Evolutionary conservation across 2,888 invertebrate genomes (phyloP).

Genomic region (Nesidiocoris tenuis): DNA sequence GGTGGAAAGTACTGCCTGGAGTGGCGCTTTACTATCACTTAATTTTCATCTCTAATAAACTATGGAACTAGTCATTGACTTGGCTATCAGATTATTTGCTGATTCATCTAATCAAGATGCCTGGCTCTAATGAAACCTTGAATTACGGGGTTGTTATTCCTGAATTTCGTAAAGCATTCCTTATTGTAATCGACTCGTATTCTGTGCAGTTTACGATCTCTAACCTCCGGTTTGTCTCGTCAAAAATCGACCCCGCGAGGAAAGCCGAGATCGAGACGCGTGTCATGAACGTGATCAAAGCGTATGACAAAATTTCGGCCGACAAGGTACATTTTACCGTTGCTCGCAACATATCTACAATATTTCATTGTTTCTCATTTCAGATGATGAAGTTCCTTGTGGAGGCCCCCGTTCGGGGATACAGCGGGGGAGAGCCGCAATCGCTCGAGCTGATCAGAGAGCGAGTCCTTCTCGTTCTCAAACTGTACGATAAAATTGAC

Average conservation of each 20-base stretch:
- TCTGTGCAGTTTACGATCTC: constrained; percentile 26
- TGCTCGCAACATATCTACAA: too few relatives aligned
- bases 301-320: constrained; percentile 85
- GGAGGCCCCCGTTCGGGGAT: constrained; percentile 47
- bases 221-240: constrained; percentile 22
- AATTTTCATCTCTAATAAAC: too few relatives aligned
- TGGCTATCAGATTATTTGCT: too few relatives aligned
- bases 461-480: constrained; percentile 90
- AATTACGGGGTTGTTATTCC: too few relatives aligned
- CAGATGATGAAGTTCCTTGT: constrained; percentile 29
- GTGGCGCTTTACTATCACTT: too few relatives aligned
- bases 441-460: constrained; percentile 79
- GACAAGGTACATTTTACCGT: constrained; percentile 77
- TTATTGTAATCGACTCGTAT: constrained; percentile 4
- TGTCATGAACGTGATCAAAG: constrained; percentile 81
- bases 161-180: too few relatives aligned
- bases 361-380: constrained; percentile 19
- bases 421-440: constrained; percentile 61
- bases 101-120: too few relatives aligned
- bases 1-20: too few relatives aligned
- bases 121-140: too few relatives aligned
- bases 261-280: constrained; percentile 64
- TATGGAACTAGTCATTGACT: too few relatives aligned
- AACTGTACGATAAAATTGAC: constrained; percentile 96
- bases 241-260: constrained; percentile 36